Evolutionary conservation across 2,888 invertebrate genomes (phyloP), one percentile per base, ranked within the genome.

Genomic region (Taenaris catops): DNA sequence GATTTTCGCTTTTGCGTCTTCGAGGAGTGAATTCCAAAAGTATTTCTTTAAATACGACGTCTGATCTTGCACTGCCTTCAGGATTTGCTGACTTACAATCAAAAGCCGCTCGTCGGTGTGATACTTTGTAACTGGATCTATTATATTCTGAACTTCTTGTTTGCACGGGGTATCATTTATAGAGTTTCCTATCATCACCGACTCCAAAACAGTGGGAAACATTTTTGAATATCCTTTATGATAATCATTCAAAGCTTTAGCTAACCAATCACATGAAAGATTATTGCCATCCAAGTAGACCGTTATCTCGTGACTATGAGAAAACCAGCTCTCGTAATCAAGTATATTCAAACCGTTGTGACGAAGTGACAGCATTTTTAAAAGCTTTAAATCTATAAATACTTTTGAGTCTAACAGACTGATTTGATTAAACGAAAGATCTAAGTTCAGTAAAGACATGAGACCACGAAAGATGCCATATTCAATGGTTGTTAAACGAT

Each of bases 101-200:
- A 86, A 44, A 4, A 86, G 58, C 3, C 80, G 63, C 12, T 83
- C 80, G 38, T 83, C 80, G 0, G 53, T 51, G 1, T 51, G 44
- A 3, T 49, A 39, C 1, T 25, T 31, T 1, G 42, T 2, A 10
- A 7, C 4, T 4, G 9, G 8, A 3, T 33, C 8, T 1, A 40
- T 10, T 3, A 48, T n/a, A 14, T 55, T 47, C 9, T 36, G 29
- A 1, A 37, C 36, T 6, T 51, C 51, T n/a, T 45, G 50, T 1
- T 47, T 43, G 38, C 84, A 86, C 0, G 81, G 71, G 10, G 84
- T 72, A 0, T 75, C 76, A 35, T 74, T 70, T n/a, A 86, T 33
- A 0, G 78, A 65, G 45, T 66, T 42, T 0, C 53, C 60, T 0
- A 46, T 38, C 2, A 47, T 36, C 0, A 38, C 32, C 0, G 44